Evolutionary conservation across 2,797 vertebrate genomes (phyloP).

Genomic region (Chrysocyon brachyurus): DNA sequence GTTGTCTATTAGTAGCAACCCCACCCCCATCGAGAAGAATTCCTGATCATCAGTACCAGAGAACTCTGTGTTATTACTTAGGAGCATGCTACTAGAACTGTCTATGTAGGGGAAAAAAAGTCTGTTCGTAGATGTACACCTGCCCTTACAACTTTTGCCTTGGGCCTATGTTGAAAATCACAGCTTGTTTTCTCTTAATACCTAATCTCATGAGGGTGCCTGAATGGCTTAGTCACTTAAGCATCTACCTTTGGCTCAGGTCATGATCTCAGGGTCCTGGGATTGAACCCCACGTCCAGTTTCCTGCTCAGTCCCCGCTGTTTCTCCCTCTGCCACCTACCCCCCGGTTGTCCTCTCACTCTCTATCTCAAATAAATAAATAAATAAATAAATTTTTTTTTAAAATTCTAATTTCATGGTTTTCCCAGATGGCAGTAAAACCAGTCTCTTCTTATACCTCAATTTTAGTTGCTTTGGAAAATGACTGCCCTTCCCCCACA

Average conservation of each 20-base stretch:
- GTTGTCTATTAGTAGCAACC: fast-evolving
- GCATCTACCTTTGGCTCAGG: no score
- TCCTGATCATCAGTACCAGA: neutral
- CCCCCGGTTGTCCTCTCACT: no score
- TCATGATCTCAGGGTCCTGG: no score
- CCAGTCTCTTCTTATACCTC: neutral
- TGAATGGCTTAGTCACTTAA: no score
- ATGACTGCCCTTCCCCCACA: neutral
- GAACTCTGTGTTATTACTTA: neutral
- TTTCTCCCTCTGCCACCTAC: no score
- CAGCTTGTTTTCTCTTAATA: neutral
- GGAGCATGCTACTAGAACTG: neutral
- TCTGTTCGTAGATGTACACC: neutral
- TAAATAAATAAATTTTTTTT: no score
- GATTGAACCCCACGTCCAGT: no score
- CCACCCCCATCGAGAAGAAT: neutral
- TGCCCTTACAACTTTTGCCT: neutral
- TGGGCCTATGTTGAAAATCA: neutral
- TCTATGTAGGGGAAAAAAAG: no score
- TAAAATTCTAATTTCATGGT: neutral
- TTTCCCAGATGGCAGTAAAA: neutral
- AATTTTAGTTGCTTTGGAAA: neutral
- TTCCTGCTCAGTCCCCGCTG: no score
- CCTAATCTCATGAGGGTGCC: neutral
- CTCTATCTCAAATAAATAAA: no score